phyloP scores from a whole-genome alignment of 2,113 vertebrate species.

The Cromileptes altivelis region DNA sequence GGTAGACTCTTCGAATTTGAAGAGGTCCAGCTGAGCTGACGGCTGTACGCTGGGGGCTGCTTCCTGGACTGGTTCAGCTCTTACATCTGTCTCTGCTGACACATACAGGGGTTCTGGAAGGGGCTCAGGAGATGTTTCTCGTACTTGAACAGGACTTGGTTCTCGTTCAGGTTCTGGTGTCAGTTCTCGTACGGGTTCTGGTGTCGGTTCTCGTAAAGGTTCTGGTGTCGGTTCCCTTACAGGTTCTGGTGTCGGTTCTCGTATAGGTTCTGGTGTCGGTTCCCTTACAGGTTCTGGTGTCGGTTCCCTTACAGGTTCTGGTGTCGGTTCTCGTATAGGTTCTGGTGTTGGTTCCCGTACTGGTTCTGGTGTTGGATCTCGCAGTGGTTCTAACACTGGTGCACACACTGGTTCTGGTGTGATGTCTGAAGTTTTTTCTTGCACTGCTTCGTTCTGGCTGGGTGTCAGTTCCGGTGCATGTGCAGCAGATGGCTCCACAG shows the following conservation, averaged over 20 bases:
- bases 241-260: constrained; percentile 5
- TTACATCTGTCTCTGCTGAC: constrained; percentile 20
- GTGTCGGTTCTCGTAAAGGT: accelerated
- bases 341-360: background rate
- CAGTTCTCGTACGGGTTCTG: background rate
- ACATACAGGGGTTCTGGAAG: constrained; percentile 12
- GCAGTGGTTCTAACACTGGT: background rate
- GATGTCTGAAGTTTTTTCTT: background rate
- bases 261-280: background rate
- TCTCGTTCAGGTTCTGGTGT: background rate
- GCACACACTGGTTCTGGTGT: background rate
- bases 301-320: background rate
- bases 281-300: background rate
- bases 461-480: background rate
- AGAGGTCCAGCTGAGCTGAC: constrained; percentile 64
- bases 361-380: constrained; percentile 2
- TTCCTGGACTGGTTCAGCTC: constrained; percentile 36
- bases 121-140: constrained; percentile 25
- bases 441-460: background rate
- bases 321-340: background rate
- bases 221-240: background rate
- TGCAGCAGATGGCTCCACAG: background rate
- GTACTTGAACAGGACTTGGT: background rate
- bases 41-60: constrained; percentile 31
- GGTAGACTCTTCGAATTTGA: constrained; percentile 56